Base-by-base conservation (phyloP, 2,797 vertebrate species). In the Enteromius argenteus region DNA sequence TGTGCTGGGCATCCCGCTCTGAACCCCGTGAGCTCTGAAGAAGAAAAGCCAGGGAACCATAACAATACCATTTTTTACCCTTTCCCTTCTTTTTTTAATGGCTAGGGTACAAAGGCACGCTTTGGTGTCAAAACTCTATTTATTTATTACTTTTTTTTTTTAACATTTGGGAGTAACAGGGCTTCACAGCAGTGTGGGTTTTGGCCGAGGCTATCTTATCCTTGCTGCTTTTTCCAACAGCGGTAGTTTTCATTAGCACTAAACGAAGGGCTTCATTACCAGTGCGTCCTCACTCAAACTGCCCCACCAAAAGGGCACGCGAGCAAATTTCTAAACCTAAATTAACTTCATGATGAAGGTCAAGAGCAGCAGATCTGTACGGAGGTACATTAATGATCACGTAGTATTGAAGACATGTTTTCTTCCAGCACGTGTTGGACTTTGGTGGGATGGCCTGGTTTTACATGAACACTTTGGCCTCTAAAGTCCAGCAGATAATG, bases 1-100 rank as follows among this genome's bases (percentile, higher is more conserved):
- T 90, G 92, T 88, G 87, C 92, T 93, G 92, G 93, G 91, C 90
- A 92, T 37, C 27, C 85, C 85, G 92, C 92, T 94, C 93, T 94
- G 92, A 89, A 87, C 84, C 90, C 87, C 92, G 88, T 93, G 87
- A 91, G 49, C 92, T 92, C 93, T 92, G 90, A 90, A 86, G 89
- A 78, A 88, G 87, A 92, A 92, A 91, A 84, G 17, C 53, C 88
- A 83, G 80, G 69, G 80, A 83, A 86, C 77, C 66, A 86, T 72
- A 81, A 82, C 74, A 60, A 66, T 83, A 82, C 56, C 23, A 71
- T 49, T 37, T 68, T 72, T 79, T 32, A 74, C 80, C 58, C 80
- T 66, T 82, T 75, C 71, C 44, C 71, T 74, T 82, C 42, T 75
- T 74, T 82, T 81, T 76, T 76, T 67, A 51, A 67, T 67, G 72